phyloP scores from a whole-genome alignment of 1,140 invertebrate genomes.

The Bombus polaris region DNA sequence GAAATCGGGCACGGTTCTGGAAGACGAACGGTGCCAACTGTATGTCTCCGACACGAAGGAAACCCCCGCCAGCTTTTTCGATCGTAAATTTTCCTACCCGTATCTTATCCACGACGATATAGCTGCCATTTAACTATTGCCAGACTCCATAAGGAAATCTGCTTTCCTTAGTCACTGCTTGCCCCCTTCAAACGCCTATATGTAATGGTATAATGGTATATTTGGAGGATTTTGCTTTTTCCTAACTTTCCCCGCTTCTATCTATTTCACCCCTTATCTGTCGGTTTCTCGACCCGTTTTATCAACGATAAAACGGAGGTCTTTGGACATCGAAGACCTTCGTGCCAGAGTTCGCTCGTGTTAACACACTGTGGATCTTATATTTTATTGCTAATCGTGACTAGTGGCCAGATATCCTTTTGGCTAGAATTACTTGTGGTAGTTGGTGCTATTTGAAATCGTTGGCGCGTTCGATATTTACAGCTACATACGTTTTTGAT shows the following conservation, averaged over 20 bases:
- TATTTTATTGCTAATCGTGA: neutral
- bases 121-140: slow-evolving; percentile 10
- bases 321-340: neutral
- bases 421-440: no score
- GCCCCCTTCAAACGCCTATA: no score
- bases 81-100: slow-evolving; percentile 26
- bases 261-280: neutral
- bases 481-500: no score
- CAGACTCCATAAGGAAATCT: slow-evolving; percentile 29
- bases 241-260: neutral
- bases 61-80: neutral
- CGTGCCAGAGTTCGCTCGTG: neutral
- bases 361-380: neutral
- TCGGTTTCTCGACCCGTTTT: neutral
- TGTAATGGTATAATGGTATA: neutral
- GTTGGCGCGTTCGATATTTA: no score
- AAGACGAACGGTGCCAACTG: slow-evolving; percentile 43
- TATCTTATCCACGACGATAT: slow-evolving; percentile 15
- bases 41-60: neutral
- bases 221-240: neutral
- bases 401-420: neutral
- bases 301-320: neutral
- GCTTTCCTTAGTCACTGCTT: neutral
- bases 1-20: neutral
- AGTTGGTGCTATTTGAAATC: neutral